Conservation (phyloP, 2,113 vertebrate species). For the Macrotus californicus region DNA sequence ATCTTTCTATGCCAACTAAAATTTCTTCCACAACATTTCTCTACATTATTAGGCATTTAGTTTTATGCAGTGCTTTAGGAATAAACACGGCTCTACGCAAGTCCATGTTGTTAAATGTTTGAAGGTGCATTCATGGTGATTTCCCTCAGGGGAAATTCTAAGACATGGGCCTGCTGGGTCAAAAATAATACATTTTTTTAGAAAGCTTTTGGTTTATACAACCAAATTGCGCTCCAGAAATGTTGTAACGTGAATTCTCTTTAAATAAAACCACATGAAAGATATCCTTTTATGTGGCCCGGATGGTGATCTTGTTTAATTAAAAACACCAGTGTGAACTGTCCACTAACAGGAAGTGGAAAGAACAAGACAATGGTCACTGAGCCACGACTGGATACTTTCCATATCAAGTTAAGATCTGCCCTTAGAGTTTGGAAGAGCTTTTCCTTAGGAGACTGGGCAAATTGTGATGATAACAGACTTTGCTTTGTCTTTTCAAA, state of each 20-base stretch:
- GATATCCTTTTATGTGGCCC: neutral
- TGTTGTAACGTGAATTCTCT: neutral
- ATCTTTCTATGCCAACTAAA: neutral
- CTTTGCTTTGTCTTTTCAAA: neutral
- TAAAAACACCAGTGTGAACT: neutral
- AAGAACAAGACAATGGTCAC: neutral
- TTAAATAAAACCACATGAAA: slow-evolving; percentile 27
- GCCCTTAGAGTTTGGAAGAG: neutral
- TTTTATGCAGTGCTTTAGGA: slow-evolving; percentile 10
- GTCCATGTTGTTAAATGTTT: neutral
- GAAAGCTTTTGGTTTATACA: neutral
- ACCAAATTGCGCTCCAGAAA: neutral
- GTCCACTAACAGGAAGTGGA: neutral
- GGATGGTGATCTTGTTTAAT: neutral
- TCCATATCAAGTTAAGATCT: neutral
- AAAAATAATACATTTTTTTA: slow-evolving; percentile 19
- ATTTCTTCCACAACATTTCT: neutral
- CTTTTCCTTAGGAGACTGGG: neutral
- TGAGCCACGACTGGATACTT: neutral
- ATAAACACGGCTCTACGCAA: neutral
- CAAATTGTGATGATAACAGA: neutral
- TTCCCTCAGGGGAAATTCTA: slow-evolving; percentile 38
- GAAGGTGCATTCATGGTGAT: neutral
- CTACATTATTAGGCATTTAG: neutral
- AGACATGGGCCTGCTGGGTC: slow-evolving; percentile 28